Base-by-base conservation (phyloP, 1,140 invertebrate genomes). In the Heliothis virescens region DNA sequence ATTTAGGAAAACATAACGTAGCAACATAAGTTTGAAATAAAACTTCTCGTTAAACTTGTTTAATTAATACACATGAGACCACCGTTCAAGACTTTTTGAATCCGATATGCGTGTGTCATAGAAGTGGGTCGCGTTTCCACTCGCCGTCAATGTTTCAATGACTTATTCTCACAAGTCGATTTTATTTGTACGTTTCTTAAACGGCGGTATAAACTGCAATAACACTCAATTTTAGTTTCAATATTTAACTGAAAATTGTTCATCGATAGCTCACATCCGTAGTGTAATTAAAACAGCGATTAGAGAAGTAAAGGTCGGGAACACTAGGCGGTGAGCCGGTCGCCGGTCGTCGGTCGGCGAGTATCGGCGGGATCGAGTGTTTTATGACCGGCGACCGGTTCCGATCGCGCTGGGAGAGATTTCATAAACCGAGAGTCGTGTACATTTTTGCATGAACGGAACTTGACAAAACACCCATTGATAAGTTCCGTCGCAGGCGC, bases 401-500 rank as follows among this genome's bases (percentile, higher is more conserved):
- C 62, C 52, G 60, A 67, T 26, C n/a, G 21, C 57, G 48, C 47
- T 80, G 76, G 83, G 81, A 82, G 82, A 87, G 79, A 84, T 87
- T 85, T 84, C 81, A 85, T 85, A 83, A 77, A 67, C 57, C 55
- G 21, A 76, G 69, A 77, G 21, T 67, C 21, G 48, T 81, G 69
- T 57, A 80, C 83, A 83, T 83, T 86, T 86, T 86, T 78, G 85
- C 85, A 84, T 83, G 78, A 80, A 55, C 79, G 80, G 52, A 80
- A 80, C 81, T 76, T 50, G 52, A 78, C 69, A 85, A 86, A 85
- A 88, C 86, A 87, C 72, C 69, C 86, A 86, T 87, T 87, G 91
- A 92, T 92, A 93, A 92, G 86, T 74, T 82, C 60, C 82, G 79
- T 83, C 83, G 81, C 83, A 85, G 91, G 91, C 91, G 92, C 91